Evolutionary conservation across 2,888 invertebrate species (phyloP).

Genomic region (Campaea margaritaria): DNA sequence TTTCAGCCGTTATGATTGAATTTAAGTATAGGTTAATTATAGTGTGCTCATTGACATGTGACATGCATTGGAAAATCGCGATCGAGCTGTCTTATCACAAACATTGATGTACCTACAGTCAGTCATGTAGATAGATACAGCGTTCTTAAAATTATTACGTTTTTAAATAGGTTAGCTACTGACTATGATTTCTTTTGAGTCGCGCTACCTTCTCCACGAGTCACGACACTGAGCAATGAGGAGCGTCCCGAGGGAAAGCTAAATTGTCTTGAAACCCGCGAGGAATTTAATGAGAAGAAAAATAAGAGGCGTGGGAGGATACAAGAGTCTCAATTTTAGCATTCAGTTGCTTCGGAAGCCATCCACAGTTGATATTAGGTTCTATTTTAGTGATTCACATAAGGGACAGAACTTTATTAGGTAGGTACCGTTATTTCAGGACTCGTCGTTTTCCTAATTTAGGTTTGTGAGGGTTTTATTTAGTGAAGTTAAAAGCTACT

Average conservation of each 20-base stretch:
- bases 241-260: slow-evolving; percentile 39
- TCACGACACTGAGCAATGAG: slow-evolving; percentile 42
- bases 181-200: slow-evolving; percentile 15
- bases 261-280: slow-evolving; percentile 44
- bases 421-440: slow-evolving; percentile 12
- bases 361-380: slow-evolving; percentile 19
- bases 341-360: slow-evolving; percentile 24
- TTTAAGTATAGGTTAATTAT: slow-evolving; percentile 30
- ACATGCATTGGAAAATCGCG: slow-evolving; percentile 16
- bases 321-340: slow-evolving; percentile 34
- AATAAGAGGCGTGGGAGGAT: slow-evolving; percentile 40
- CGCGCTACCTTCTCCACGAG: slow-evolving; percentile 31
- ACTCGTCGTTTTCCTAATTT: slow-evolving; percentile 20
- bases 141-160: background rate
- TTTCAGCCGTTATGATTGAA: slow-evolving; percentile 37
- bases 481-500: slow-evolving; percentile 19
- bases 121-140: too few relatives aligned
- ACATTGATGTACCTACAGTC: too few relatives aligned
- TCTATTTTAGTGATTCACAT: slow-evolving; percentile 24
- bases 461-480: slow-evolving; percentile 26
- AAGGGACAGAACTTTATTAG: slow-evolving; percentile 14
- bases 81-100: too few relatives aligned
- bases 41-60: slow-evolving; percentile 24
- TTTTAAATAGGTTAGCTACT: background rate
- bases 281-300: slow-evolving; percentile 46